A percentile compares a stretch with the other conserved stretches of the same genome.
phyloP scores from a whole-genome alignment of 2,888 invertebrate species.

The Drosophila subsilvestris region DNA sequence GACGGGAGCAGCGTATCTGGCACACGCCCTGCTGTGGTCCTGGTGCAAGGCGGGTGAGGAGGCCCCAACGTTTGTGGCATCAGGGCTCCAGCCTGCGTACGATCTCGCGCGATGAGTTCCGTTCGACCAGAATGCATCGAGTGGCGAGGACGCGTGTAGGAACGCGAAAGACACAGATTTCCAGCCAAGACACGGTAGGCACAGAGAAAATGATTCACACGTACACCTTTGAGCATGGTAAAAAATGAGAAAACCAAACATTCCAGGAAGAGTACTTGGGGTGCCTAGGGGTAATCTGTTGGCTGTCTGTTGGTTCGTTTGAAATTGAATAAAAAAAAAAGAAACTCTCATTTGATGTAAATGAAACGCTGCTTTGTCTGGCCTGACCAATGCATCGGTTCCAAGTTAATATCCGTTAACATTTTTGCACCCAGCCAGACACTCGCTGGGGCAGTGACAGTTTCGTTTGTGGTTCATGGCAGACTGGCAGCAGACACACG shows the following conservation, averaged over 20 bases:
- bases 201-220: background rate
- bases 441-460: background rate
- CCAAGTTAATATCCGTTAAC: background rate
- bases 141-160: slow-evolving; percentile 2
- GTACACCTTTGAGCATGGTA: background rate
- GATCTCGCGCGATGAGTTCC: slow-evolving; percentile 56
- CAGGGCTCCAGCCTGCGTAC: slow-evolving; percentile 63
- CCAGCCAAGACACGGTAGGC: background rate
- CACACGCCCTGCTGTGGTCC: slow-evolving; percentile 89
- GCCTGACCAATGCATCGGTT: background rate
- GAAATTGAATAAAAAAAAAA: background rate
- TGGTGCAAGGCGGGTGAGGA: slow-evolving; percentile 84
- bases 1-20: slow-evolving; percentile 90
- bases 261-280: background rate
- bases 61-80: slow-evolving; percentile 37
- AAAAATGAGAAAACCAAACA: background rate
- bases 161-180: background rate
- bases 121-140: slow-evolving; percentile 55
- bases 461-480: background rate
- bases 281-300: background rate
- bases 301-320: background rate
- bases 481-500: background rate
- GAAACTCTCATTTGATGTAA: background rate
- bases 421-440: background rate
- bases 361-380: background rate